Evolutionary conservation across 1,140 invertebrate genomes (phyloP), one percentile per base, ranked within the genome.

Genomic region (Tribolium castaneum): DNA sequence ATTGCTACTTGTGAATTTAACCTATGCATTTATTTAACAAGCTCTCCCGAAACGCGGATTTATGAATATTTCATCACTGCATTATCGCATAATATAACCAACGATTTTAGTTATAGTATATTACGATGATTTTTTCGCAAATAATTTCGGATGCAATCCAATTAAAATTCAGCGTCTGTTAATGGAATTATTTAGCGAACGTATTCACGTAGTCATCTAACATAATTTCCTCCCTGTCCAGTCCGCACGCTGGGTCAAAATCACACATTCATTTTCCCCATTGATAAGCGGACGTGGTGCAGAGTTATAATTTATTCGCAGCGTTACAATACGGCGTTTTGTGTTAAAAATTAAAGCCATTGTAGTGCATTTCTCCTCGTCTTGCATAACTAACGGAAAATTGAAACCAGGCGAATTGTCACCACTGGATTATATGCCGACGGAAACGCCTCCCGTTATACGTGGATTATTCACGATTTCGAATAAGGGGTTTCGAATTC

Each of bases 341-440:
- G 49, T 54, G 52, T 54, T 51, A 74, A 74, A 74, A 74, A 51
- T 74, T 74, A 74, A 74, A 35, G 30, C 71, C 50, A 74, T 74
- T 74, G 71, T n/a, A 22, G 14, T 30, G 54, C 54, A 59, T 59
- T 35, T 66, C 59, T 30, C 9, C 13, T 12, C 59, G 59, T 10
- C 59, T 66, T 59, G 54, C 54, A 59, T 59, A 30, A 59, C 54
- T 59, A 59, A 59, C 54, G 22, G 13, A 59, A 35, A 66, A 66
- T 35, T 66, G 59, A 66, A 66, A 66, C 59, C 59, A 35, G 34
- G 9, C 9, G 59, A 35, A 66, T 66, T 66, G 59, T 66, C 16
- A 19, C 22, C 54, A 19, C 6, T 56, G 34, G 54, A 22, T 56
- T 19, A 19, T 19, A 19, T n/a, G 22, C 2, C 12, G 22, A 9